Evolutionary conservation across 37 sponge, comb jelly and placozoan genomes (phyloP).

Genomic region (Geodia barretti): DNA sequence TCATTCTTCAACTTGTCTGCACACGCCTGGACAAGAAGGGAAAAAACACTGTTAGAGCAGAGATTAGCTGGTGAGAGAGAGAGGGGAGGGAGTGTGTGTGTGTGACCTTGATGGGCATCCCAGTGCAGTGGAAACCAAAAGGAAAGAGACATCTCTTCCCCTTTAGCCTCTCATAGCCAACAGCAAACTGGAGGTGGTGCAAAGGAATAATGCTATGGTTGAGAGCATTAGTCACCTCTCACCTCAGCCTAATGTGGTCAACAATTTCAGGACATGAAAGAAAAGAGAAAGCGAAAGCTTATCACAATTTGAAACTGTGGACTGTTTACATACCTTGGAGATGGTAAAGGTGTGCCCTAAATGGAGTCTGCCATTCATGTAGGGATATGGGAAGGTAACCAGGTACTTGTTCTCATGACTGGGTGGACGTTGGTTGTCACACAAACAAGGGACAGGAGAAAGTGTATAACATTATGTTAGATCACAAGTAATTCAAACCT

Average conservation of each 20-base stretch:
- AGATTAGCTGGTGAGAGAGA: background rate
- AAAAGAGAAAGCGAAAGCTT: no score
- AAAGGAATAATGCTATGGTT: no score
- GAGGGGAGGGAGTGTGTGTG: no score
- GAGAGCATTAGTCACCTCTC: no score
- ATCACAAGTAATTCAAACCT: constrained; percentile 15
- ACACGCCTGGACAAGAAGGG: no score
- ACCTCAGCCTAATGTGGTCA: no score
- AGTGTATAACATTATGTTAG: no score
- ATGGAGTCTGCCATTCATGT: constrained; percentile 99
- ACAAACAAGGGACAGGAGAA: no score
- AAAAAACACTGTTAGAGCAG: no score
- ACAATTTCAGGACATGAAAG: no score
- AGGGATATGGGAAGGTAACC: constrained; percentile 97
- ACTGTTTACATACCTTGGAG: constrained; percentile 71
- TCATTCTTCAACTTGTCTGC: constrained; percentile 94
- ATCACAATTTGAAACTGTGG: no score
- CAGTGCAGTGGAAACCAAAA: constrained; percentile 99
- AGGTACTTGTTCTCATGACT: constrained; percentile 77
- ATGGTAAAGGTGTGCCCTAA: constrained; percentile 97
- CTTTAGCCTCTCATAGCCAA: constrained; percentile 94
- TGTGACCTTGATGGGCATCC: constrained; percentile 99
- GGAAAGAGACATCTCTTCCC: constrained; percentile 98
- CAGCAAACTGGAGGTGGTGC: constrained; percentile 98
- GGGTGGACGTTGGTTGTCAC: no score